Evolutionary conservation across 2,113 vertebrate species (phyloP).

Genomic region (Callionymus lyra): DNA sequence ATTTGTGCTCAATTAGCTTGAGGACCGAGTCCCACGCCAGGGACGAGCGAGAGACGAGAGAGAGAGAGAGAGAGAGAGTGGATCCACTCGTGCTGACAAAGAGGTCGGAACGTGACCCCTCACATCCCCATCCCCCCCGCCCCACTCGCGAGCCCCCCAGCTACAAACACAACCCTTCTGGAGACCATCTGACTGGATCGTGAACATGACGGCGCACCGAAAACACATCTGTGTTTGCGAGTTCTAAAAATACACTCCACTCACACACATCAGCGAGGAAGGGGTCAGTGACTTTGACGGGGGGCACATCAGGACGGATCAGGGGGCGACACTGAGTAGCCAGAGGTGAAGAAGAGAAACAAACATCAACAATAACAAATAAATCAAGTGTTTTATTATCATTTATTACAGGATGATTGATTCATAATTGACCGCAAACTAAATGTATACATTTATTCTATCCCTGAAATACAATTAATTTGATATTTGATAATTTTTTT

Average conservation of each 20-base stretch:
- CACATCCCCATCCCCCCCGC: constrained; percentile 29
- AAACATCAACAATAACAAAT: too few relatives aligned
- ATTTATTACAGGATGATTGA: too few relatives aligned
- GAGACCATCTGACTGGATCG: constrained; percentile 52
- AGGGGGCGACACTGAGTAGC: too few relatives aligned
- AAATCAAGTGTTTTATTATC: too few relatives aligned
- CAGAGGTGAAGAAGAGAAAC: too few relatives aligned
- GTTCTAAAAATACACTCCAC: constrained; percentile 51
- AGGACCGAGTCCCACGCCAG: too few relatives aligned
- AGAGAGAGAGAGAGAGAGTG: constrained; percentile 10
- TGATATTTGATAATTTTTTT: too few relatives aligned
- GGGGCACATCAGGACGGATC: too few relatives aligned
- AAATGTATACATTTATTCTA: too few relatives aligned
- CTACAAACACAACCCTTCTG: constrained; percentile 48
- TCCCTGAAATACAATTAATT: too few relatives aligned
- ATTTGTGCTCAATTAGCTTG: constrained; percentile 47
- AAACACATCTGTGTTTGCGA: constrained; percentile 25
- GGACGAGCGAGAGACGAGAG: too few relatives aligned
- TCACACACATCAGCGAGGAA: constrained; percentile 11
- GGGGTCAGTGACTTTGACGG: background rate
- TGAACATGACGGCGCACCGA: constrained; percentile 36
- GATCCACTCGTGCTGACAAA: constrained; percentile 65
- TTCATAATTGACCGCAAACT: too few relatives aligned
- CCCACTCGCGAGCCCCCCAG: constrained; percentile 12
- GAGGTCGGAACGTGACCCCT: constrained; percentile 71